Conservation (phyloP, 2,113 vertebrate species). For the Danio rerio region GRCz12tu NC_133189.1:29033001-29033500, state of each 20-base stretch:
- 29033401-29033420: slow-evolving; percentile 26
- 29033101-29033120: slow-evolving; percentile 41
- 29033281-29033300: slow-evolving; percentile 47
- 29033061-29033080: slow-evolving; percentile 39
- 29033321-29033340: slow-evolving; percentile 14
- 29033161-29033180: slow-evolving; percentile 32
- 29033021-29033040: slow-evolving; percentile 25
- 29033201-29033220: slow-evolving; percentile 52
- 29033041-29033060: slow-evolving; percentile 24
- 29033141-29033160: slow-evolving; percentile 2
- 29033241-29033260: slow-evolving; percentile 63
- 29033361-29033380: background rate
- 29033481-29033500: slow-evolving; percentile 70
- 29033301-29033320: background rate
- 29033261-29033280: slow-evolving; percentile 59
- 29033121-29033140: slow-evolving; percentile 28
- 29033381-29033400: background rate
- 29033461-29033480: slow-evolving; percentile 69
- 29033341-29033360: background rate
- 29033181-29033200: slow-evolving; percentile 56
- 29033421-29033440: slow-evolving; percentile 46
- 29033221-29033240: slow-evolving; percentile 68
- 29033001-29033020: slow-evolving; percentile 24
- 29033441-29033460: slow-evolving; percentile 22
- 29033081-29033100: slow-evolving; percentile 24